These are phyloP conservation scores for Apolygus lucorum DNA, from an alignment of 1,140 invertebrate genomes.

Conservation along the genomic window DNA sequence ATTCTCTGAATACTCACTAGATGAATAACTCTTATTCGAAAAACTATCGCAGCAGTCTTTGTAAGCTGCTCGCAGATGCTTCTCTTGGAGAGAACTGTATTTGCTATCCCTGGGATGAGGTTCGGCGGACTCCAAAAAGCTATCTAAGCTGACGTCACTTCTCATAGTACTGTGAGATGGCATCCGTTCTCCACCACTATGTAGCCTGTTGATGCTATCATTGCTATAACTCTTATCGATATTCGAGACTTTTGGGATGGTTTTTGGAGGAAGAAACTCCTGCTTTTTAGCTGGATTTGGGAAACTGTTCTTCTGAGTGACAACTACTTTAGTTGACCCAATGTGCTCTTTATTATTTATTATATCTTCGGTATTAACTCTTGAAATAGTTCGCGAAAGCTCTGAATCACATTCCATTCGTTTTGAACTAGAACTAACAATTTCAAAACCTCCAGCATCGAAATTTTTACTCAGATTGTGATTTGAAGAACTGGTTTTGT, in stretches of 20 bases:
- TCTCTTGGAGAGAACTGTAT: slow-evolving; percentile 14
- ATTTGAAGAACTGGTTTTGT: slow-evolving; percentile 4
- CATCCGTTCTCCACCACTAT: background rate
- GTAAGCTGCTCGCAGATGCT: background rate
- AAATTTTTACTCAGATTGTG: background rate
- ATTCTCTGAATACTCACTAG: slow-evolving; percentile 18
- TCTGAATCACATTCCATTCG: slow-evolving; percentile 23
- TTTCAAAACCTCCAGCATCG: background rate
- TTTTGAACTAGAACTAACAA: background rate
- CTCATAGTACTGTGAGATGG: background rate
- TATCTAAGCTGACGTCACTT: slow-evolving; percentile 1
- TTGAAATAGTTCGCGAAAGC: slow-evolving; percentile 28
- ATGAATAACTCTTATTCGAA: slow-evolving; percentile 16
- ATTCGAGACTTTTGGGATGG: slow-evolving; percentile 3
- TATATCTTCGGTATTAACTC: slow-evolving; percentile 27
- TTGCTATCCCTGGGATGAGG: background rate
- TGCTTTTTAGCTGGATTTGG: background rate
- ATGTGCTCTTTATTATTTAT: slow-evolving; percentile 17
- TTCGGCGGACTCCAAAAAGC: slow-evolving; percentile 2
- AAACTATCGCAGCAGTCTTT: slow-evolving; percentile 9
- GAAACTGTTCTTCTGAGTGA: slow-evolving; percentile 15
- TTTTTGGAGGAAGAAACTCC: background rate
- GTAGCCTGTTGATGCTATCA: background rate
- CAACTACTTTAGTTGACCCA: background rate
- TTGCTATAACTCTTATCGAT: slow-evolving; percentile 5